Base-by-base conservation (phyloP, 2,113 vertebrate species). In the Candoia aspera region DNA sequence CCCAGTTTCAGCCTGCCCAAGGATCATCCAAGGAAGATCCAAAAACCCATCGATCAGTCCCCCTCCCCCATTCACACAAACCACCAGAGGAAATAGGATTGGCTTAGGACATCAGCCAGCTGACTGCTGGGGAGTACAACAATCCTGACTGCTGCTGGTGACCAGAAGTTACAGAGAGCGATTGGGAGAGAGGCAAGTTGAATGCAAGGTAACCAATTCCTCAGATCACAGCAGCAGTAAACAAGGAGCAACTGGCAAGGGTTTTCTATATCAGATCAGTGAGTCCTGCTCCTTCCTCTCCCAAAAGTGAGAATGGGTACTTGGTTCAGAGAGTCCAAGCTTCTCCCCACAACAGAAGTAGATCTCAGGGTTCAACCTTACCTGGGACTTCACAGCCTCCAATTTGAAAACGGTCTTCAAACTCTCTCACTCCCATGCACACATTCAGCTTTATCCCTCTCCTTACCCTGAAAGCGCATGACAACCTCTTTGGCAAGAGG, bases 161-260 rank as follows among this genome's bases (percentile, higher is more conserved):
- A 87, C 86, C 46, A 0, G 90, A 94, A 95, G 93, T 94, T 94
- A 92, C 0, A 86, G 84, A 53, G 42, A 93, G 29, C 55, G 92
- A 68, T 4, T 87, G 89, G 57, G n/a, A 4, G 8, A 19, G 24
- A 33, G 58, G 23, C 49, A 49, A n/a, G 29, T 29, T 29, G n/a
- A 8, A 23, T 23, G 59, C 19, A 53, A 4, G 54, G 57, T 11
- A 58, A 13, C 53, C 21, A 57, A 5, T 79, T 59, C 85, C 37
- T 21, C 53, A 84, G 46, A 24, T 13, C 59, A 58, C 29, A 37
- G 89, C 11, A n/a, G 62, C 89, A 86, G 24, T 4, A 29, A 86
- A 53, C 49, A 46, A 42, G 23, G 46, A 54, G 12, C 49, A 49
- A 12, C 23, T 33, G 57, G 68, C 91, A 83, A 92, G 86, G 68